Evolutionary conservation across 1,140 invertebrate species (phyloP), one percentile per base, ranked within the genome.

Genomic region (Trichomalopsis sarcophagae): DNA sequence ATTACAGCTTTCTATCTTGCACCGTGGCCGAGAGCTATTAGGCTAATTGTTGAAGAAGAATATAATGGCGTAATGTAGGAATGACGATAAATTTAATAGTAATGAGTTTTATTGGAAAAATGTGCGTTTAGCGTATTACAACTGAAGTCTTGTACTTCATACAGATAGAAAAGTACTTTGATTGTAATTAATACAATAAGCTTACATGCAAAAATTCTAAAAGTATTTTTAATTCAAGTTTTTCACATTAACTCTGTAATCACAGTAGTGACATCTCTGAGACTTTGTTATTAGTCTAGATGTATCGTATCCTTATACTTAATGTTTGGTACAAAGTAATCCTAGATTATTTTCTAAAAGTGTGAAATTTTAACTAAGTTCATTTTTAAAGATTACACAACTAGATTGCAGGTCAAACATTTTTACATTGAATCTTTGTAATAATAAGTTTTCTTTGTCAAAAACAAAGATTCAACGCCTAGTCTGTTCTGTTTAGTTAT

Each of bases 401-500:
- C 14, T 14, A 50, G 0, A 50, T 50, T 50, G 1, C 2, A 62
- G 21, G 7, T 74, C 21, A 36, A 40, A 74, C n/a, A 2, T 77
- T 21, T 50, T 84, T 73, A 79, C 4, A 50, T 84, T 21, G 78
- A 40, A n/a, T 85, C 36, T 69, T 33, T 10, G 3, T 13, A 33
- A 68, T 86, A 82, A 17, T 82, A 83, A 10, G 10, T 10, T 73
- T 84, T 84, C 71, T 81, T 84, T 7, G 71, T 55, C 2, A 84
- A 40, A 44, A 66, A 84, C 2, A 30, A 71, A 21, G 69, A 81
- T 86, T 86, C 76, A 6, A 23, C 27, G 55, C 66, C 47, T 44
- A 36, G 82, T 82, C 80, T 68, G 0, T 27, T 73, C 14, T 79
- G 75, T 21, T 76, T 77, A 2, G 74, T 79, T 1, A 84, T 71